Percentiles rank a stretch among this genome's conserved stretches.
Conservation (phyloP, 2,888 invertebrate genomes). For the Ceratothoa steindachneri region DNA sequence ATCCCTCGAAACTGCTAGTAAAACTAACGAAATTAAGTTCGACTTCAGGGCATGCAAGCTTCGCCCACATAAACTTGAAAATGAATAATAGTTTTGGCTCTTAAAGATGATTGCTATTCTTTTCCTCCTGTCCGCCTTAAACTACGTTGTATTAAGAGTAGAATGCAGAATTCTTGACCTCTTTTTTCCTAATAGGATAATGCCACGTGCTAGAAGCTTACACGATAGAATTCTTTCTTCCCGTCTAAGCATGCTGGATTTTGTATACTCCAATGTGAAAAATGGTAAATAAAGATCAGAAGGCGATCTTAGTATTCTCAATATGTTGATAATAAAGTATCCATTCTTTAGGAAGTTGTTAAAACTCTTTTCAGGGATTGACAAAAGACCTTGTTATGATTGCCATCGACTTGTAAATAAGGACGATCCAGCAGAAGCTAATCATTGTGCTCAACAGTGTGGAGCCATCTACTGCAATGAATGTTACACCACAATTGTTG, state of each 20-base stretch:
- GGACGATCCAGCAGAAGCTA: background rate
- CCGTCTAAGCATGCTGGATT: background rate
- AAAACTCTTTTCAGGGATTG: conserved; percentile 5
- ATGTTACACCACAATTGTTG: conserved; percentile 11
- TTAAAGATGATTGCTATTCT: background rate
- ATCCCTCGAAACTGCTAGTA: background rate
- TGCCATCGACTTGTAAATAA: conserved; percentile 18
- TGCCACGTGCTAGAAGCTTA: background rate
- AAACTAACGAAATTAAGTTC: background rate
- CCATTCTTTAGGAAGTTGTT: conserved; percentile 4
- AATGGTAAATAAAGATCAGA: background rate
- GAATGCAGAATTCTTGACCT: background rate
- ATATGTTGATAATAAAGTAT: conserved; percentile 1
- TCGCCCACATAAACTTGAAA: background rate
- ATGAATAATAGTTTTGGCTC: background rate
- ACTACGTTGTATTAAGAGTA: background rate
- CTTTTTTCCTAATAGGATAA: background rate
- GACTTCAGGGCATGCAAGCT: background rate
- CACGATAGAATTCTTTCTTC: background rate
- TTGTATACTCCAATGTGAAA: background rate
- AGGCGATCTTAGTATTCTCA: background rate
- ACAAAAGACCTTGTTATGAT: conserved; percentile 15
- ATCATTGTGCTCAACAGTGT: conserved; percentile 9
- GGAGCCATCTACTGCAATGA: conserved; percentile 20
- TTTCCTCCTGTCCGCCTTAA: background rate